A percentile compares a stretch with the other conserved stretches of the same genome.
Evolutionary conservation across 2,888 invertebrate genomes (phyloP).

Genomic region (Cantharis nigra): DNA sequence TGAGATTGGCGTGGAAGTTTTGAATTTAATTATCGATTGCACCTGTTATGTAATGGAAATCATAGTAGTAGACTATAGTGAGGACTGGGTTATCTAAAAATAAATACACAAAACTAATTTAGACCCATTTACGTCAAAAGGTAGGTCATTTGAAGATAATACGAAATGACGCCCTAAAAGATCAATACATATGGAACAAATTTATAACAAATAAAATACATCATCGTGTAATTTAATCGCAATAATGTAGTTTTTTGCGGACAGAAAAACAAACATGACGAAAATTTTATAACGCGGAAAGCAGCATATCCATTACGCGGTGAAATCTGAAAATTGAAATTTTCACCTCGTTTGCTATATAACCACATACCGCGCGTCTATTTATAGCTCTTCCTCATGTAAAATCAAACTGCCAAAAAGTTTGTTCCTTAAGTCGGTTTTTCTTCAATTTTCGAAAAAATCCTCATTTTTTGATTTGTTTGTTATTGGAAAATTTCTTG

Average conservation of each 20-base stretch:
- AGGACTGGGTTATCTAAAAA: slow-evolving; percentile 8
- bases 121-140: slow-evolving; percentile 18
- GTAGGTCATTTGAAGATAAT: slow-evolving; percentile 19
- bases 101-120: slow-evolving; percentile 8
- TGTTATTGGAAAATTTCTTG: too few relatives aligned
- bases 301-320: slow-evolving; percentile 9
- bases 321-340: slow-evolving; percentile 25
- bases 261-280: not conserved
- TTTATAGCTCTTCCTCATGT: not conserved
- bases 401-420: not conserved
- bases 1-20: not conserved
- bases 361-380: not conserved
- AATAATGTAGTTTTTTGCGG: not conserved
- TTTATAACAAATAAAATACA: not conserved
- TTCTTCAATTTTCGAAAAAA: not conserved
- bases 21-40: not conserved
- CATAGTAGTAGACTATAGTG: slow-evolving; percentile 2
- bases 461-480: too few relatives aligned
- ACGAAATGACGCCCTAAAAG: slow-evolving; percentile 1
- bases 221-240: not conserved
- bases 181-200: not conserved
- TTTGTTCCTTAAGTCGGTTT: not conserved
- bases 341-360: slow-evolving; percentile 15
- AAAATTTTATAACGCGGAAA: not conserved
- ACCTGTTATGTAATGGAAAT: not conserved